phyloP scores from a whole-genome alignment of 2,797 vertebrate genomes.

The Falco columbarius region DNA sequence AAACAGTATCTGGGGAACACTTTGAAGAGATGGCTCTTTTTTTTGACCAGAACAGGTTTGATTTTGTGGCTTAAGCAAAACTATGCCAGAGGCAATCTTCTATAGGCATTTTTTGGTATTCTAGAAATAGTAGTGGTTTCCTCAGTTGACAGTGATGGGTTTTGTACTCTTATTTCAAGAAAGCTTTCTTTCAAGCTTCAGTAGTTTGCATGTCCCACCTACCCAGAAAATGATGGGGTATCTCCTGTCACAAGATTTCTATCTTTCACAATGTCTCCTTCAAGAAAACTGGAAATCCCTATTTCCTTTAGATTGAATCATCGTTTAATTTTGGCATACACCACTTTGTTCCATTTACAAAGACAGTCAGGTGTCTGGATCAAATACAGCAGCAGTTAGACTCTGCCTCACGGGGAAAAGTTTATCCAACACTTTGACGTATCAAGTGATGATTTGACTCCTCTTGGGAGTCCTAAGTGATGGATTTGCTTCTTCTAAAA shows the following conservation, averaged over 20 bases:
- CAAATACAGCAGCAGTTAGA: not conserved
- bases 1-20: not conserved
- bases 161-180: not conserved
- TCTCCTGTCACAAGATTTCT: not conserved
- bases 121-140: not conserved
- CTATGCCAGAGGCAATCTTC: not conserved
- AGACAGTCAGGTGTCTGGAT: not conserved
- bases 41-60: not conserved
- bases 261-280: not conserved
- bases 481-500: slow-evolving; percentile 38
- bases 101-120: not conserved
- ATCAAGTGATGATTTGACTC: slow-evolving; percentile 37
- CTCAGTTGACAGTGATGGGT: not conserved
- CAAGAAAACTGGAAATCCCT: not conserved
- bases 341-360: not conserved
- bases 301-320: not conserved
- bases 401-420: not conserved
- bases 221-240: not conserved
- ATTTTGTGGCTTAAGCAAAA: not conserved
- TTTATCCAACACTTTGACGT: slow-evolving; percentile 2
- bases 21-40: not conserved
- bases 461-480: slow-evolving; percentile 40
- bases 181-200: not conserved
- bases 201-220: not conserved
- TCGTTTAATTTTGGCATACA: not conserved